Conservation (phyloP, 2,797 vertebrate genomes). For the Ctenopoma kingsleyae region DNA sequence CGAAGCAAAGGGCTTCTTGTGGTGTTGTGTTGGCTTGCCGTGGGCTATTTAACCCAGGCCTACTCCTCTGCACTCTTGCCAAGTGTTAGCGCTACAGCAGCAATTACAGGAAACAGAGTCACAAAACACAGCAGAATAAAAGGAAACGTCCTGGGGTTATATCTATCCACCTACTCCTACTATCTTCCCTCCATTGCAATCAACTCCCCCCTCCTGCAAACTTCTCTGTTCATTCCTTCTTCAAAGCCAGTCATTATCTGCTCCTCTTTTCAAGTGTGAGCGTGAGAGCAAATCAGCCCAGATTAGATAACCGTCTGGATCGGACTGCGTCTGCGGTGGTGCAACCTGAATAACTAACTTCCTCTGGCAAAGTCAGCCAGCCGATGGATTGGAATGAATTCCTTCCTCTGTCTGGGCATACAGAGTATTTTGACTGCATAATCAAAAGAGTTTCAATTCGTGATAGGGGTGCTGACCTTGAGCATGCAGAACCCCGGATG, state of each 20-base stretch:
- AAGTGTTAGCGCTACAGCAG: constrained; percentile 48
- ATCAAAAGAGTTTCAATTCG: constrained; percentile 45
- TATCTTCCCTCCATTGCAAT: constrained; percentile 51
- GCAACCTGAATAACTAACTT: constrained; percentile 57
- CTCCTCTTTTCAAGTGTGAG: constrained; percentile 58
- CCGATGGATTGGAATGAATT: constrained; percentile 26
- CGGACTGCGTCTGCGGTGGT: neutral
- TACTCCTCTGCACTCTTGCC: constrained; percentile 57
- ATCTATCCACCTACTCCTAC: constrained; percentile 61
- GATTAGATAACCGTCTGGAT: constrained; percentile 60
- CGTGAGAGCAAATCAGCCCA: constrained; percentile 52
- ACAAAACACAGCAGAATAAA: constrained; percentile 50
- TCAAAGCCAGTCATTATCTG: constrained; percentile 70
- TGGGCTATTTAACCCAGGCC: constrained; percentile 70
- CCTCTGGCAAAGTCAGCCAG: constrained; percentile 28
- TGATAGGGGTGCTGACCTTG: constrained; percentile 48
- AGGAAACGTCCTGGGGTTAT: constrained; percentile 56
- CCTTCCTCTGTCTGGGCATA: constrained; percentile 12
- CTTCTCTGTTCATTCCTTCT: constrained; percentile 56
- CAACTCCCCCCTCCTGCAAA: constrained; percentile 52
- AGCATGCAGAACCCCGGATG: neutral
- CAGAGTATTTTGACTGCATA: constrained; percentile 37
- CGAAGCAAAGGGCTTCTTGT: constrained; percentile 62
- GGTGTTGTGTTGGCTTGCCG: constrained; percentile 53
- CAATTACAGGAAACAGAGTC: constrained; percentile 71